Evolutionary conservation across 2,113 vertebrate genomes (phyloP).

Genomic region (Planiliza haematocheilus): DNA sequence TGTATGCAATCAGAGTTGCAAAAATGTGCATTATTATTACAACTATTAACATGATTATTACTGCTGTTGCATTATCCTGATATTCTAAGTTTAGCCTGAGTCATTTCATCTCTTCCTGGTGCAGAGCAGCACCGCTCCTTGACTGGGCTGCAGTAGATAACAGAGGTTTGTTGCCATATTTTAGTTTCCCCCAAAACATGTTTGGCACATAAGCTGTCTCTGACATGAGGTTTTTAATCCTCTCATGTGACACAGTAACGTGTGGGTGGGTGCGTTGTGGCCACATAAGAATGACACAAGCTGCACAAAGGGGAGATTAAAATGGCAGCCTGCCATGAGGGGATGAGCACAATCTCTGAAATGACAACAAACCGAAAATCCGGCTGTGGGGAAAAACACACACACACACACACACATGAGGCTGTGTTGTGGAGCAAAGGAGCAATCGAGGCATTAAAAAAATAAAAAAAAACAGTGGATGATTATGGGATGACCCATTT

Average conservation of each 20-base stretch:
- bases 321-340: constrained; percentile 49
- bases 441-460: constrained; percentile 46
- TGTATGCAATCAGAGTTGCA: no score
- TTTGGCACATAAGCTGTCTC: constrained; percentile 33
- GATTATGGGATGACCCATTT: constrained; percentile 53
- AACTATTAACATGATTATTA: no score
- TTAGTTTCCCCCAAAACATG: constrained; percentile 26
- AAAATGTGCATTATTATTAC: no score
- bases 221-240: constrained; percentile 60
- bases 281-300: no score
- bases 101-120: no score
- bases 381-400: constrained; percentile 7
- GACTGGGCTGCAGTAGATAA: not conserved
- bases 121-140: not conserved
- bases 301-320: constrained; percentile 52
- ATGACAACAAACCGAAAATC: constrained; percentile 31
- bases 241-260: constrained; percentile 59
- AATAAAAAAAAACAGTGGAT: constrained; percentile 28
- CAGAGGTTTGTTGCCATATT: constrained; percentile 8
- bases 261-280: constrained; percentile 26
- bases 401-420: constrained; percentile 3
- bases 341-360: constrained; percentile 38
- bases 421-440: constrained; percentile 17
- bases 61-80: no score
- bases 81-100: no score